Evolutionary conservation across 2,113 vertebrate species (phyloP), one percentile per base, ranked within the genome.

Genomic region (Leuciscus idus): DNA sequence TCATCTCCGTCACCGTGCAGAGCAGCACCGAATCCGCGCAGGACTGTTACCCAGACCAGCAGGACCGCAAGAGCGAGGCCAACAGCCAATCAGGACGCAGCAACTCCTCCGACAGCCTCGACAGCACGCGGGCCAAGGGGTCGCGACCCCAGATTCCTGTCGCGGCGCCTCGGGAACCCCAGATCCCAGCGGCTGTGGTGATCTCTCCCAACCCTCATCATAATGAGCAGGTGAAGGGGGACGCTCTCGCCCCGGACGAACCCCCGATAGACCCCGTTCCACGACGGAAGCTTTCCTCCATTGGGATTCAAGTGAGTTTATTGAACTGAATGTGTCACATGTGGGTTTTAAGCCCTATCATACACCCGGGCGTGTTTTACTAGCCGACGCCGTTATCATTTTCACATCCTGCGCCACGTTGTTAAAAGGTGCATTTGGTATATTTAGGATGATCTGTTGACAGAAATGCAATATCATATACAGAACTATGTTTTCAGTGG

Each of bases 11-110:
- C 90, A 99, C 98, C 0, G 97, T 99, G 81, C 98, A 99, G 94
- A 99, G 98, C 95, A 99, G 98, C 93, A 99, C 98, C 0, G 98
- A 99, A 89, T 99, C 98, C 0, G 97, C 97, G 0, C 98, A 99
- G 94, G 98, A 99, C 95, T 97, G 95, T 93, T 99, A 99, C 91
- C 94, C 99, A 92, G 98, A 99, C 92, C 96, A 95, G 92, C 97
- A 98, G 89, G 98, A 98, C 89, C 96, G 96, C 89, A 96, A 97
- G 93, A 99, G 97, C 0, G 98, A 99, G 90, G 96, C 95, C 92
- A 98, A 97, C 88, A 98, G 98, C 95, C 98, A 99, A 92, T 99
- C 98, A 0, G 97, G 97, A 74, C 96, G 97, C 91, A 99, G 98
- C 94, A 99, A 98, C 88, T 99, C 98, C 0, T 99, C 98, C 0